phyloP scores from a whole-genome alignment of 2,888 invertebrate species.

The Diarsia mendica region DNA sequence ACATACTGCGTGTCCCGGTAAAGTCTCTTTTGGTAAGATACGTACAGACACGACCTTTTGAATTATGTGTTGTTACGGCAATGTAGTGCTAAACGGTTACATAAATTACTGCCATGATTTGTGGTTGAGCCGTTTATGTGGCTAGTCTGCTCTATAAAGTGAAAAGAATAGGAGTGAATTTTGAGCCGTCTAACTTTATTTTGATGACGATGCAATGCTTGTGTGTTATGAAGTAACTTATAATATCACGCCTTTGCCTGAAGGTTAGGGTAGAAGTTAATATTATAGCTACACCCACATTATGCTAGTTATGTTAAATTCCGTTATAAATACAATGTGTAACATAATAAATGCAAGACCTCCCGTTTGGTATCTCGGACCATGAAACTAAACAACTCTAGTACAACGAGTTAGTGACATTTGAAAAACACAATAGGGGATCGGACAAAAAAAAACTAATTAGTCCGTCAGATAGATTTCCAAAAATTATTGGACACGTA shows the following conservation, averaged over 20 bases:
- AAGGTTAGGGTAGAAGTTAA: no score
- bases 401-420: no score
- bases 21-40: conserved; percentile 75
- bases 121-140: conserved; percentile 52
- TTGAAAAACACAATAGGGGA: no score
- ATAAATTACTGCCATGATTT: conserved; percentile 71
- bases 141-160: conserved; percentile 40
- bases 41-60: conserved; percentile 72
- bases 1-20: conserved; percentile 74
- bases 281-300: no score
- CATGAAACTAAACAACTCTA: no score
- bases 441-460: no score
- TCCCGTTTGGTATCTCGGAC: no score
- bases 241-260: not conserved
- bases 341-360: no score
- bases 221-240: not conserved
- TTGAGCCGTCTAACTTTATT: conserved; percentile 10
- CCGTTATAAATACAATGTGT: no score
- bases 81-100: conserved; percentile 72
- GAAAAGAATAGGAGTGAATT: conserved; percentile 40
- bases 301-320: no score
- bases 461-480: no score
- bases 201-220: not conserved
- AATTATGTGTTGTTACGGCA: conserved; percentile 73
- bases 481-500: no score